These are phyloP conservation scores for Dasypogon diadema DNA, from an alignment of 2,888 invertebrate genomes.

Conservation along the genomic window DNA sequence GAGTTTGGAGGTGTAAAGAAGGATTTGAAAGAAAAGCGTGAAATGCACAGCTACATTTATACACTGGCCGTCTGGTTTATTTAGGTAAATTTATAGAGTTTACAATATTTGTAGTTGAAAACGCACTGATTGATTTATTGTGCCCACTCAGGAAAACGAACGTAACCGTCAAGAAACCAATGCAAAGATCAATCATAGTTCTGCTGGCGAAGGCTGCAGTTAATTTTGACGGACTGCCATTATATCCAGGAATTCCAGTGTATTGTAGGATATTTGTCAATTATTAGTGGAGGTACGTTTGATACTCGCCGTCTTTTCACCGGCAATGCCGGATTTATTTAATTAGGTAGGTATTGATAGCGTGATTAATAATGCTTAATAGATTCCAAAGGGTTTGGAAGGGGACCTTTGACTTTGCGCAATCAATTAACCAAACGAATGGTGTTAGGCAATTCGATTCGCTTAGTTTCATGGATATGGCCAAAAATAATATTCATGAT, in stretches of 20 bases:
- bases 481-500: not conserved
- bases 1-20: conserved; percentile 20
- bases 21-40: not conserved
- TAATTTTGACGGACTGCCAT: conserved; percentile 27
- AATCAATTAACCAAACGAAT: conserved; percentile 50
- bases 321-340: conserved; percentile 50
- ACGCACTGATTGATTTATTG: conserved; percentile 55
- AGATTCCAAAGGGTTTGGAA: conserved; percentile 51
- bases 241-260: not conserved
- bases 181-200: not conserved
- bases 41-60: not conserved
- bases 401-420: conserved; percentile 50
- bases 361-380: conserved; percentile 55
- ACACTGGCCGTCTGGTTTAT: conserved; percentile 27
- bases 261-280: conserved; percentile 42
- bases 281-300: conserved; percentile 25
- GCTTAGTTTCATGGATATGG: not conserved
- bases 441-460: not conserved
- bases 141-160: conserved; percentile 42
- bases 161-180: not conserved
- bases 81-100: conserved; percentile 53
- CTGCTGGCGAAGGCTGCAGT: not conserved
- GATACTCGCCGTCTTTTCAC: conserved; percentile 24
- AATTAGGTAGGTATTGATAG: conserved; percentile 56
- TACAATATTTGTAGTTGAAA: conserved; percentile 41